phyloP scores from a whole-genome alignment of 2,888 invertebrate species.

The Panopea generosa region DNA sequence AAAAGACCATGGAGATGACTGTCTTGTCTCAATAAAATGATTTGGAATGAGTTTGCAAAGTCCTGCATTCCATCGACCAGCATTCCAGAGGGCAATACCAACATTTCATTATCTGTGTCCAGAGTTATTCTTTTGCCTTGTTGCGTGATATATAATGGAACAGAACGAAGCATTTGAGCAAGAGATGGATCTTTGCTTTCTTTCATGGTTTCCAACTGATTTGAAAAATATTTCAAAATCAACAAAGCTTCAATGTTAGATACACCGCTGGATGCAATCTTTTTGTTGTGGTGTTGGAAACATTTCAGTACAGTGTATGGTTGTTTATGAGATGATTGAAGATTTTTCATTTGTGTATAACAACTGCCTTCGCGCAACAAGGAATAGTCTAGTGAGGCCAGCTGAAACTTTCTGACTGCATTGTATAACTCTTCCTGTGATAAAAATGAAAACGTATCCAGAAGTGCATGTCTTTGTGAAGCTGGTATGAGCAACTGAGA shows the following conservation, averaged over 20 bases:
- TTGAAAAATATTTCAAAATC: not conserved
- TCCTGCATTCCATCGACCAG: not conserved
- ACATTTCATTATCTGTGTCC: not conserved
- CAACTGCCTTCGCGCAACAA: not conserved
- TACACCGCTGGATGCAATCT: not conserved
- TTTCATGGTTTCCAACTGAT: not conserved
- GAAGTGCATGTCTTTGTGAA: no score
- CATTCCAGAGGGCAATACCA: not conserved
- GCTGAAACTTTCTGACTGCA: conserved; percentile 2
- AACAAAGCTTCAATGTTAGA: no score
- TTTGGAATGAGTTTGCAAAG: not conserved
- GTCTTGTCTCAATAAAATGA: not conserved
- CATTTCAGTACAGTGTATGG: not conserved
- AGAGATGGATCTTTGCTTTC: not conserved
- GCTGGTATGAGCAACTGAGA: no score
- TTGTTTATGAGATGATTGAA: not conserved
- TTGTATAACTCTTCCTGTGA: not conserved
- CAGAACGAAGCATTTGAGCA: not conserved
- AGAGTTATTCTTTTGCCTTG: not conserved
- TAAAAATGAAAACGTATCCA: no score
- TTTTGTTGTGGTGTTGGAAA: not conserved
- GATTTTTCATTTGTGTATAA: not conserved
- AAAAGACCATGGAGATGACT: not conserved
- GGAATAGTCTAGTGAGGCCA: conserved; percentile 6
- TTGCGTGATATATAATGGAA: not conserved